phyloP scores from a whole-genome alignment of 2,113 vertebrate genomes.

The Myxocyprinus asiaticus region DNA sequence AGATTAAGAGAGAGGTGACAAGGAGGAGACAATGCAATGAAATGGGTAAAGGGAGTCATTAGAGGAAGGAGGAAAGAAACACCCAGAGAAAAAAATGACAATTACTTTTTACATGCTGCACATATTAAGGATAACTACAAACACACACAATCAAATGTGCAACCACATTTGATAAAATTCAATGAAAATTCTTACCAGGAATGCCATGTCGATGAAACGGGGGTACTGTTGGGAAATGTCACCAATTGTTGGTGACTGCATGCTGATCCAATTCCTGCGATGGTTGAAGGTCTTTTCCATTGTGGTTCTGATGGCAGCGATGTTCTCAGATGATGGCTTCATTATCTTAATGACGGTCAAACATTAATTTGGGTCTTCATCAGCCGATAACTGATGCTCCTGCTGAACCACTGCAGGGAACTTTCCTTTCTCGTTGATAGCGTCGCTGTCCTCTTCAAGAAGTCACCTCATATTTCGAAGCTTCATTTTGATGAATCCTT shows the following conservation, averaged over 20 bases:
- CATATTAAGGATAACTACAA: too few relatives aligned
- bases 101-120: too few relatives aligned
- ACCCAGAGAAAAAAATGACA: too few relatives aligned
- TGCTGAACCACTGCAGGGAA: background rate
- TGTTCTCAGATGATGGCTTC: constrained; percentile 7
- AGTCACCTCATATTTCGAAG: background rate
- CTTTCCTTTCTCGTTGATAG: background rate
- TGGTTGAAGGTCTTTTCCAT: background rate
- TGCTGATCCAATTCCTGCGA: background rate
- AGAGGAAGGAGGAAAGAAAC: too few relatives aligned
- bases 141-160: too few relatives aligned
- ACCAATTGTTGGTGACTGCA: background rate
- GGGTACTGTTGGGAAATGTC: background rate
- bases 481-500: constrained; percentile 1
- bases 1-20: too few relatives aligned
- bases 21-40: too few relatives aligned
- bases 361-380: constrained; percentile 2
- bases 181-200: background rate
- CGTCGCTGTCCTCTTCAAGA: constrained; percentile 1
- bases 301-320: background rate
- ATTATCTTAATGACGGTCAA: background rate
- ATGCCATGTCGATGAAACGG: background rate
- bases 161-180: background rate
- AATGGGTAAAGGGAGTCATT: too few relatives aligned
- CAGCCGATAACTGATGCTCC: background rate